Percentiles rank a stretch among this genome's conserved stretches.
phyloP scores from a whole-genome alignment of 1,140 invertebrate genomes.

The Callitettix versicolor region DNA sequence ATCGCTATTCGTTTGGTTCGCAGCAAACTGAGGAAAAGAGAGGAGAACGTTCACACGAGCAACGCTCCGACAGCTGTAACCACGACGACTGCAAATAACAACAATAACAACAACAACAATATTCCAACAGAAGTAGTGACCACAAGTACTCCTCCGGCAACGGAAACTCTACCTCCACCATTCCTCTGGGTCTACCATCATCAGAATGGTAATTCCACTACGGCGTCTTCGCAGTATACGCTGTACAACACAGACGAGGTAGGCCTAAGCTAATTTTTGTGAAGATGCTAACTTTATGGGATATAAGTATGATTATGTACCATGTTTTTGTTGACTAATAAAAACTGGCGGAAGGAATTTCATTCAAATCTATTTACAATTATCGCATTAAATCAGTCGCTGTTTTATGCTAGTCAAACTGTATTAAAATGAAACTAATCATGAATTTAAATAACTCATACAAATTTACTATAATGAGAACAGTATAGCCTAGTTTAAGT shows the following conservation, averaged over 20 bases:
- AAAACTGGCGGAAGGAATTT: too few relatives aligned
- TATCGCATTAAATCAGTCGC: too few relatives aligned
- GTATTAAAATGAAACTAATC: too few relatives aligned
- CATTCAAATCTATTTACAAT: too few relatives aligned
- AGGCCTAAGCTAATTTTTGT: too few relatives aligned
- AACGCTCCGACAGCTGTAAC: conserved; percentile 25
- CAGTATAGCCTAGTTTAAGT: too few relatives aligned
- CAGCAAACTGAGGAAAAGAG: conserved; percentile 73
- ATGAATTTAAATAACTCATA: too few relatives aligned
- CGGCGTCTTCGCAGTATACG: conserved; percentile 53
- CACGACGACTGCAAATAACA: conserved; percentile 16
- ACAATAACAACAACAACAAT: conserved; percentile 18
- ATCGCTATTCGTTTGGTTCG: conserved; percentile 76
- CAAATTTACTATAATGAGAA: too few relatives aligned
- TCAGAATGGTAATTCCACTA: conserved; percentile 41
- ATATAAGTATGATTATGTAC: too few relatives aligned
- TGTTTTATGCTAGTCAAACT: too few relatives aligned
- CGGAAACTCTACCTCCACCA: conserved; percentile 38
- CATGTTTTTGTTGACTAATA: too few relatives aligned
- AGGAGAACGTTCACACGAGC: conserved; percentile 44
- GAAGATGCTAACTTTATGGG: too few relatives aligned
- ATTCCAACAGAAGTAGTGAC: conserved; percentile 31
- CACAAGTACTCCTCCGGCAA: conserved; percentile 6
- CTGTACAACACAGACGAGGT: conserved; percentile 72
- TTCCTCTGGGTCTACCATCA: conserved; percentile 67